Evolutionary conservation across 1,140 invertebrate species (phyloP), one percentile per base, ranked within the genome.

Genomic region (Paralvinella palmiformis): DNA sequence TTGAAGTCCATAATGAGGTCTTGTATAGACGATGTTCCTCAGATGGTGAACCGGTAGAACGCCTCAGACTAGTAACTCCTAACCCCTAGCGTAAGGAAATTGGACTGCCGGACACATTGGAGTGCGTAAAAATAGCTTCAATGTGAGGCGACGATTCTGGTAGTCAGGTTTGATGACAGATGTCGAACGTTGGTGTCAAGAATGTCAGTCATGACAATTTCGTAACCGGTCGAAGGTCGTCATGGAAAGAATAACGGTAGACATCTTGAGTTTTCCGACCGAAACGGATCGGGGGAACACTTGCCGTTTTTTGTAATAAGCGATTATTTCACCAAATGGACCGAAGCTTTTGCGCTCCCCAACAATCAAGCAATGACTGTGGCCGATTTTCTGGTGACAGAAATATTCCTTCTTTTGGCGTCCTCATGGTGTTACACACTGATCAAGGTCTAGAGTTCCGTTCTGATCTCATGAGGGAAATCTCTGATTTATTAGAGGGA

Each of bases 301-400:
- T 62, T 79, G 78, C 67, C n/a, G n/a, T 72, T 81, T 7, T 41
- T 81, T 4, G 75, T 79, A 1, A 55, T 77, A n/a, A 63, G 67
- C 55, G 75, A 80, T 66, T 62, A 72, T 63, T 82, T 82, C 64
- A 81, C 68, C 5, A 83, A 79, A 62, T 82, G 72, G 71, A 63
- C 72, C 1, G 77, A 80, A 66, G 71, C 68, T 27, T 73, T 73
- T 59, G 61, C 74, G 0, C 67, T 81, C 13, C 73, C 74, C 6
- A 73, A 83, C 64, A 73, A 80, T 66, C 72, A 76, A 63, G 76
- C 77, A 0, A 48, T 60, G 41, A 78, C 74, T 1, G 65, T 80
- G 13, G 80, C 76, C 3, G 65, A 74, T 22, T 68, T 66, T 1
- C 65, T 82, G 15, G 69, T 82, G 1, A 60, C 73, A 32, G 65